Evolutionary conservation across 53 echinoderm and acorn worm genomes (phyloP).

Genomic region (Holothuria scabra): DNA sequence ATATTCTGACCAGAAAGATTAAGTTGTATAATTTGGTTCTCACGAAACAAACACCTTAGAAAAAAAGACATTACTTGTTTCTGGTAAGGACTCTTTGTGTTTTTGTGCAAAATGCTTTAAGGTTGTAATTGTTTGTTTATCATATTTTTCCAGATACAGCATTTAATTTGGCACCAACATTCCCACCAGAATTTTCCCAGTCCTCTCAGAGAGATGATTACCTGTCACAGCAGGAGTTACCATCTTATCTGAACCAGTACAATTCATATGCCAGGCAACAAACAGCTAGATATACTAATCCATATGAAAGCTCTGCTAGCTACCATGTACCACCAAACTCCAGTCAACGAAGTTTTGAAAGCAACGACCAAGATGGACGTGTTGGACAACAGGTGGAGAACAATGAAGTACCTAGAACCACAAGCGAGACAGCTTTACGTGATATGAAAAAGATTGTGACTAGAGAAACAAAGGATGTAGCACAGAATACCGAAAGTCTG

Average conservation of each 20-base stretch:
- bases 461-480: background rate
- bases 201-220: conserved; percentile 57
- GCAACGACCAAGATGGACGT: conserved; percentile 43
- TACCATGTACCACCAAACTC: conserved; percentile 93
- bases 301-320: conserved; percentile 51
- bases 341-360: conserved; percentile 68
- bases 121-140: background rate
- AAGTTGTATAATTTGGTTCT: too few species aligned
- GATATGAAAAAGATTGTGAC: background rate
- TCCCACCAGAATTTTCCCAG: conserved; percentile 73
- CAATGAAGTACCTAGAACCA: background rate
- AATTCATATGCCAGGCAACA: conserved; percentile 20
- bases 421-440: background rate
- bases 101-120: too few species aligned
- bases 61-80: too few species aligned
- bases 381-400: background rate
- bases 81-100: too few species aligned
- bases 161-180: conserved; percentile 71
- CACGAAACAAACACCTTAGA: too few species aligned
- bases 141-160: conserved; percentile 39
- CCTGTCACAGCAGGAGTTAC: background rate
- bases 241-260: conserved; percentile 30
- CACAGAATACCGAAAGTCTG: conserved; percentile 1
- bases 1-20: too few species aligned
- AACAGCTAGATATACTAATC: conserved; percentile 60